These are phyloP conservation scores for Leptodirus hochenwartii DNA, from an alignment of 2,888 invertebrate species.

Conservation along the genomic window DNA sequence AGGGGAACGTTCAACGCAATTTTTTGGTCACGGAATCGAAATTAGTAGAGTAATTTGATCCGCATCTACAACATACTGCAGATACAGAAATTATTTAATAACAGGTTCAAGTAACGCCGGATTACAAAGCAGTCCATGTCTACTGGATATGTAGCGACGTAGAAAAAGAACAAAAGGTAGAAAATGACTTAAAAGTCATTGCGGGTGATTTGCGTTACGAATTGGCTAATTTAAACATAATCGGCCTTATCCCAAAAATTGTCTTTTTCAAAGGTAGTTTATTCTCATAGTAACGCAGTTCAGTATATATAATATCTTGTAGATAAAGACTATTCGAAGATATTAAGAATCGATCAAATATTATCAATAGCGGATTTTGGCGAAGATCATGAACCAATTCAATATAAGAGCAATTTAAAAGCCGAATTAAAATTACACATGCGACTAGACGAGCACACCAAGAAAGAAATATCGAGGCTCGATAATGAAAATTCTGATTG, in stretches of 20 bases:
- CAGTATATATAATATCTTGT: conserved; percentile 10
- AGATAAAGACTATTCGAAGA: conserved; percentile 38
- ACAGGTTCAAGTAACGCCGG: conserved; percentile 43
- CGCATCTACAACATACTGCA: background rate
- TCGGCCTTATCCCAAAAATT: conserved; percentile 59
- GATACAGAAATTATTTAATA: background rate
- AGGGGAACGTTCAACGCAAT: conserved; percentile 39
- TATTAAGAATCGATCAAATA: conserved; percentile 39
- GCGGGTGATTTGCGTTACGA: conserved; percentile 49
- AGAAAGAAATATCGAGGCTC: conserved; percentile 13
- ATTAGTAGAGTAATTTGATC: conserved; percentile 42
- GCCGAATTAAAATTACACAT: conserved; percentile 27
- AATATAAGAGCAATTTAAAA: conserved; percentile 20
- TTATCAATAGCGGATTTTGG: conserved; percentile 47
- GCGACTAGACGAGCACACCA: background rate
- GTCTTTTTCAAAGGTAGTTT: conserved; percentile 46
- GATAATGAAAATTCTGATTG: conserved; percentile 15
- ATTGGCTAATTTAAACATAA: conserved; percentile 48
- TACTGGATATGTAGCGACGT: conserved; percentile 48
- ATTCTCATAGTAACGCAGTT: background rate
- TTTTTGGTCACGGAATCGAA: conserved; percentile 50
- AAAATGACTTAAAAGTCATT: conserved; percentile 30
- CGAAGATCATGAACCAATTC: conserved; percentile 38
- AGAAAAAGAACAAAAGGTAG: conserved; percentile 31
- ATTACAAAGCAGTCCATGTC: conserved; percentile 48